Evolutionary conservation across 2,888 invertebrate genomes (phyloP).

Genomic region (Onchidella celtica): DNA sequence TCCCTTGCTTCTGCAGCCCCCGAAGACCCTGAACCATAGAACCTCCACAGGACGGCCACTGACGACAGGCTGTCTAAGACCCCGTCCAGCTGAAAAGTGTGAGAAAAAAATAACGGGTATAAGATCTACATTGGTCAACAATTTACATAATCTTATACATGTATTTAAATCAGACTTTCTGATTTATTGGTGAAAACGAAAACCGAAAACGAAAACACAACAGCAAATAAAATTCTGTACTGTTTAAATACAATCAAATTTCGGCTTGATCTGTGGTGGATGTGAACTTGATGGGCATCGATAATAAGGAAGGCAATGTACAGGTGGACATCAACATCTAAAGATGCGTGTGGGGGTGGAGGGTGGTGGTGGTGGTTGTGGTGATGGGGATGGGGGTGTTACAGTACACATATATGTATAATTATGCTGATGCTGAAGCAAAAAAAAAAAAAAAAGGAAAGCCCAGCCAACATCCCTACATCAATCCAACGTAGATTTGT

Average conservation of each 20-base stretch:
- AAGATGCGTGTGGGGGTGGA: background rate
- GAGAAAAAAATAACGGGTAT: background rate
- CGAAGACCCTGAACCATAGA: conserved; percentile 57
- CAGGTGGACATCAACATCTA: too few species aligned
- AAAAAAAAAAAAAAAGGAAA: background rate
- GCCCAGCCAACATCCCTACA: too few species aligned
- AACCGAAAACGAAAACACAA: too few species aligned
- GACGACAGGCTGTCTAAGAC: conserved; percentile 64
- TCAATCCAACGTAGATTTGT: too few species aligned
- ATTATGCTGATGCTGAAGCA: background rate
- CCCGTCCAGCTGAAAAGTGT: conserved; percentile 61
- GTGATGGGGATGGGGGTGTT: background rate
- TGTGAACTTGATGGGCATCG: too few species aligned
- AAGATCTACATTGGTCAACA: background rate
- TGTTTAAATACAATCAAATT: too few species aligned
- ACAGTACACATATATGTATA: background rate
- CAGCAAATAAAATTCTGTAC: too few species aligned
- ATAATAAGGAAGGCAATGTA: too few species aligned
- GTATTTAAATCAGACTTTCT: too few species aligned
- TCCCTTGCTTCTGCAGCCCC: conserved; percentile 61
- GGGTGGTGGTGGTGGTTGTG: background rate
- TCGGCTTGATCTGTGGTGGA: too few species aligned
- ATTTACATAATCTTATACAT: too few species aligned
- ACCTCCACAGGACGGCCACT: conserved; percentile 65
- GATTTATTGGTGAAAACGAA: too few species aligned